Evolutionary conservation across 2,888 invertebrate species (phyloP), one percentile per base, ranked within the genome.

Genomic region (Dynastes tityus): DNA sequence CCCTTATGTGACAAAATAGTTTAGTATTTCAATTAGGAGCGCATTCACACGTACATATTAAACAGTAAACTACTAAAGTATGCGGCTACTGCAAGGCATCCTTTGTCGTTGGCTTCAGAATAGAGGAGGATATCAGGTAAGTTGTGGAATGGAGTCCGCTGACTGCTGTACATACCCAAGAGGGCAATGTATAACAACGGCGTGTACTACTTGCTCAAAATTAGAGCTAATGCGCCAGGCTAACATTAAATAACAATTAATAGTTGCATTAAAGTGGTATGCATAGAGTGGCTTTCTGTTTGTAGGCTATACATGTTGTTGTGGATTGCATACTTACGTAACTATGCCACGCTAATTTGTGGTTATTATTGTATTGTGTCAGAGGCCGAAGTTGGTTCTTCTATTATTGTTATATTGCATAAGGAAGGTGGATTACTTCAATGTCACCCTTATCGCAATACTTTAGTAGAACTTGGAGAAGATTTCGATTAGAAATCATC

Each of bases 211-310:
- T 67, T 67, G 65, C 65, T 67, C 40, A 67, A 67, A 67, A 67
- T 67, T 67, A 67, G 45, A 67, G 37, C 65, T 9, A 67, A 45
- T 45, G 16, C 22, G n/a, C 22, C 40, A 16, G 40, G 22, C 40
- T 67, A 40, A 45, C 65, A 67, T 67, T 67, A 67, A 67, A 67
- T 67, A 67, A 67, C 65, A 67, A 67, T 67, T 67, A 67, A 11
- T 67, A 67, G 40, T 37, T 67, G 65, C 65, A 45, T 22, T 22
- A 45, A 67, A 45, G 65, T 67, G 22, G 22, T 58, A 58, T 22
- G 22, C 55, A 9, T 58, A 8, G 53, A 53, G 53, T 16, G 32
- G 22, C 22, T 22, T 37, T 37, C 32, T 5, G 11, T 11, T 11
- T 45, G 8, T 45, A 1, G 11, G 8, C 11, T 9, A 45, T 11